A percentile compares a stretch with the other conserved stretches of the same genome.
Conservation (phyloP, 1,140 invertebrate genomes). For the Plutomurus gul region DNA sequence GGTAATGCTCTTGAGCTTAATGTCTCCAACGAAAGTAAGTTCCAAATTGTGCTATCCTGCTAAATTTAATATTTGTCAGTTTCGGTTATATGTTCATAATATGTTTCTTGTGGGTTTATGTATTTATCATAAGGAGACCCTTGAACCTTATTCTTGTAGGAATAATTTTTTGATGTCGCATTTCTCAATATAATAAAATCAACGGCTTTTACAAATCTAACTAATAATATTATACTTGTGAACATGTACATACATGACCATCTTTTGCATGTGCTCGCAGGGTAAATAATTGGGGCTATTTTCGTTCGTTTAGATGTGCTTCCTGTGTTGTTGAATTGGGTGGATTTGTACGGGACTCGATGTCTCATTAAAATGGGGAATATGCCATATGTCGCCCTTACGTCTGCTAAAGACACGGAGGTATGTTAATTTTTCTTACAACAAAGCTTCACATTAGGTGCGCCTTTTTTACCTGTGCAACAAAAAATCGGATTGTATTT, state of each 20-base stretch:
- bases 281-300: not conserved
- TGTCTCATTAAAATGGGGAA: not conserved
- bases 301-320: not conserved
- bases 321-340: not conserved
- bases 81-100: not conserved
- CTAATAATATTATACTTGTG: not conserved
- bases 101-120: not conserved
- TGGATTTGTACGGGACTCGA: not conserved
- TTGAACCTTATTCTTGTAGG: too few species aligned
- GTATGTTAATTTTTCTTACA: not conserved
- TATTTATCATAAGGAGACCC: not conserved
- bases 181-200: too few species aligned
- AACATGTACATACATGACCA: too few species aligned
- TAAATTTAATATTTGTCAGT: not conserved
- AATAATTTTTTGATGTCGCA: too few species aligned
- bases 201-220: too few species aligned
- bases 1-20: constrained; percentile 61
- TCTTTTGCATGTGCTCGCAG: not conserved
- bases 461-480: not conserved
- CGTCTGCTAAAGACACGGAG: not conserved
- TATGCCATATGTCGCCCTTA: not conserved
- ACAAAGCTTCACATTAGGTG: not conserved
- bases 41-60: not conserved
- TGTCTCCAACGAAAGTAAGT: constrained; percentile 39
- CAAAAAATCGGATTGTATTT: not conserved